Evolutionary conservation across 1,140 invertebrate genomes (phyloP), one percentile per base, ranked within the genome.

Genomic region (Drosophila repleta): DNA sequence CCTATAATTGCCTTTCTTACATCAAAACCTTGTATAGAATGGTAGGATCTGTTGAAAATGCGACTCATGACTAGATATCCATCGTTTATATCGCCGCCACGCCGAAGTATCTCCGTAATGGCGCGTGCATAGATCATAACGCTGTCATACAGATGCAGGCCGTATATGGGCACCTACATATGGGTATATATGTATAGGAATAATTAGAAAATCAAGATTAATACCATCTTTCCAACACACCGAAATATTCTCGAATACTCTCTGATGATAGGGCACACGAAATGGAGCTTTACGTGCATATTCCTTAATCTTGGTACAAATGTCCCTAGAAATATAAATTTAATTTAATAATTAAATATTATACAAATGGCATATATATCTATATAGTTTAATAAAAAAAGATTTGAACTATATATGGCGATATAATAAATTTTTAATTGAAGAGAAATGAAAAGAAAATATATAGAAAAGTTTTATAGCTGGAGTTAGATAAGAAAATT

Each of bases 71-170:
- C 93, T 1, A 93, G 93, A 1, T 94, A 94, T 7, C 96, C 96
- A 90, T 97, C 95, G 35, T 94, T 94, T 0, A 95, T 94, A 74
- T 96, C 94, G 18, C 94, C 93, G 10, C 94, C 93, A 13, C 94
- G 93, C 7, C 93, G 75, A 48, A 98, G 92, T 2, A 95, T 92
- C 66, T 96, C 94, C 0, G 96, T 95, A 4, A 97, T 92, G 0
- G 96, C 97, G 43, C 94, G 92, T 0, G 96, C 96, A 92, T 97
- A 98, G 56, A 98, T 94, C 92, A 95, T 94, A 0, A 98, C 96
- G 0, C 96, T 97, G 83, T 98, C 97, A 83, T 97, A 98, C 4
- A 97, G 92, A 91, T 98, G 95, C 2, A 96, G 95, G 0, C 97
- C 97, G 92, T 96, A 96, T 52, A 97, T 95, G 10, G 97, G 95